These are phyloP conservation scores for Neoarius graeffei DNA, from an alignment of 2,113 vertebrate species.

Conservation along the genomic window DNA sequence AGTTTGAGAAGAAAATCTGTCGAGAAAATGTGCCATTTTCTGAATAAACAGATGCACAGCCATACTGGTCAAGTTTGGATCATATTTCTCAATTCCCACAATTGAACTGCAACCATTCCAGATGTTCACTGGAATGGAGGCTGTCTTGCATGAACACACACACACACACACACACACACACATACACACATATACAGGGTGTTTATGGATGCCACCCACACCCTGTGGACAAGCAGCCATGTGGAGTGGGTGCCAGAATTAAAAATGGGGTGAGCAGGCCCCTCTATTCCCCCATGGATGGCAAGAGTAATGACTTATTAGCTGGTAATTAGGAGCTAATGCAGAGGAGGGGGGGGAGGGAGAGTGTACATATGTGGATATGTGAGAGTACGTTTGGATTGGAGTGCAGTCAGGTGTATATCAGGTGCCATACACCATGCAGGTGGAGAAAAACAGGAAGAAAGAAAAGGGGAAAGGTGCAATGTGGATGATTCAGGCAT, in stretches of 20 bases:
- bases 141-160: slow-evolving; percentile 8
- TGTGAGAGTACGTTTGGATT: slow-evolving; percentile 57
- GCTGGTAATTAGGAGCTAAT: slow-evolving; percentile 68
- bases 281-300: slow-evolving; percentile 54
- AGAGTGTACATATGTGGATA: background rate
- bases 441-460: slow-evolving; percentile 29
- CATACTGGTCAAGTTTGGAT: background rate
- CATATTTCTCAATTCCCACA: background rate
- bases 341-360: slow-evolving; percentile 55
- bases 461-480: background rate
- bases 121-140: slow-evolving; percentile 9
- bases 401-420: slow-evolving; percentile 69
- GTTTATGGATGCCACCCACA: slow-evolving; percentile 30
- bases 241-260: slow-evolving; percentile 51
- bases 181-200: background rate
- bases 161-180: background rate
- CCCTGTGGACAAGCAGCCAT: slow-evolving; percentile 14
- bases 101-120: background rate
- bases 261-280: slow-evolving; percentile 65
- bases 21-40: background rate
- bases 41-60: background rate
- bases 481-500: background rate
- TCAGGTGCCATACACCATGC: slow-evolving; percentile 65
- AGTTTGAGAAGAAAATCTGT: background rate
- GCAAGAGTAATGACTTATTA: slow-evolving; percentile 67